Conservation (phyloP, 2,888 invertebrate genomes). For the Watsonalla cultraria region DNA sequence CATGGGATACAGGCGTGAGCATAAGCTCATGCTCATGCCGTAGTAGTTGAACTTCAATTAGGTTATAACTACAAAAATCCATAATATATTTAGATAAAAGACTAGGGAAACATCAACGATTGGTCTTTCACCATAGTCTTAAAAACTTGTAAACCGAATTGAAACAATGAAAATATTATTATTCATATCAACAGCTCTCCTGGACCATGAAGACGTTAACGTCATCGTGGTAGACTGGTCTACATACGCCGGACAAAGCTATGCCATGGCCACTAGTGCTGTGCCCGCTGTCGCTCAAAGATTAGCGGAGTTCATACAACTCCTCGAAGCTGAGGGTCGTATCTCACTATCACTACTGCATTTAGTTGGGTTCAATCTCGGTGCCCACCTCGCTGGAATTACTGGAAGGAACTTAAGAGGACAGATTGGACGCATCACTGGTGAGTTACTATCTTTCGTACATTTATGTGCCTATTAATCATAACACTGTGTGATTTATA, state of each 20-base stretch:
- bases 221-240: constrained; percentile 54
- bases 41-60: too few species aligned
- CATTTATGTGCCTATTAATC: too few species aligned
- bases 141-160: background rate
- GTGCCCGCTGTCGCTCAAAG: constrained; percentile 33
- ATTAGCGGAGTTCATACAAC: constrained; percentile 26
- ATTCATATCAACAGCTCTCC: constrained; percentile 26
- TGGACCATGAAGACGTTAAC: constrained; percentile 26
- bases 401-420: constrained; percentile 30
- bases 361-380: constrained; percentile 50
- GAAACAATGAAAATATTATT: background rate
- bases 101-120: too few species aligned
- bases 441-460: constrained; percentile 18
- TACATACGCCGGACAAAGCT: constrained; percentile 28
- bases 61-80: too few species aligned
- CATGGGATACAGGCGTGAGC: too few species aligned
- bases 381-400: constrained; percentile 50
- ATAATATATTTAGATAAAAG: too few species aligned
- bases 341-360: constrained; percentile 26
- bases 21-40: too few species aligned
- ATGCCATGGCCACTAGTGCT: constrained; percentile 28
- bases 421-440: constrained; percentile 47
- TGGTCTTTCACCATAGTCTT: too few species aligned
- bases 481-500: too few species aligned
- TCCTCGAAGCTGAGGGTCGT: constrained; percentile 11